Conservation (phyloP, 2,888 invertebrate species). For the Ophion costatus region DNA sequence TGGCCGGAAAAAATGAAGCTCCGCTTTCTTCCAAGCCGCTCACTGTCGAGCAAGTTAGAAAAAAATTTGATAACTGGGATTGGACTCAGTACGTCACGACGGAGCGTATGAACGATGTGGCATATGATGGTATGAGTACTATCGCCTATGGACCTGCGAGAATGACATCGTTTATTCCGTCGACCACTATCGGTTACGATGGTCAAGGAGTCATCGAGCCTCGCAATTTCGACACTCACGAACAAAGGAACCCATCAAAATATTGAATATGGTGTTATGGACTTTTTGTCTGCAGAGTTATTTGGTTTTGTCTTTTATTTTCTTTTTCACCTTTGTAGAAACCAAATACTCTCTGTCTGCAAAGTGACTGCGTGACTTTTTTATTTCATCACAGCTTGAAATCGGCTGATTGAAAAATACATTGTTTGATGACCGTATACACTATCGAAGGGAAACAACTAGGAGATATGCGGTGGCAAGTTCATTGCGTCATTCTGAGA, state of each 20-base stretch:
- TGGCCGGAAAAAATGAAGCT: background rate
- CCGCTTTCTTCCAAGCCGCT: background rate
- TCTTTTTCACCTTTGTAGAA: background rate
- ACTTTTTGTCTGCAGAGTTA: no score
- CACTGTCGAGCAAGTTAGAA: constrained; percentile 12
- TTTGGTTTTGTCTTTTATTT: no score
- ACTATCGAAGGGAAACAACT: no score
- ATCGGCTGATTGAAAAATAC: no score
- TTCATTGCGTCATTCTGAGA: no score
- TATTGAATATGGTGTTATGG: no score
- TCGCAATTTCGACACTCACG: background rate
- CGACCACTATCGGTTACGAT: background rate
- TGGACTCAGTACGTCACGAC: constrained; percentile 59
- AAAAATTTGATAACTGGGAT: constrained; percentile 56
- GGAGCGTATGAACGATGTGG: constrained; percentile 21
- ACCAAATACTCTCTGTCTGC: background rate
- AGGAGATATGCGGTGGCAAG: no score
- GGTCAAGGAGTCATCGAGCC: background rate
- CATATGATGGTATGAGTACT: background rate
- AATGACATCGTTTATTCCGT: background rate
- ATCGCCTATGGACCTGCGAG: background rate
- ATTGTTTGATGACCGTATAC: no score
- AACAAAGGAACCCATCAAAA: no score
- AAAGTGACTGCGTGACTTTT: no score
- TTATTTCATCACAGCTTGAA: no score